These are phyloP conservation scores for Diarsia mendica DNA, from an alignment of 2,888 invertebrate species.

Conservation along the genomic window DNA sequence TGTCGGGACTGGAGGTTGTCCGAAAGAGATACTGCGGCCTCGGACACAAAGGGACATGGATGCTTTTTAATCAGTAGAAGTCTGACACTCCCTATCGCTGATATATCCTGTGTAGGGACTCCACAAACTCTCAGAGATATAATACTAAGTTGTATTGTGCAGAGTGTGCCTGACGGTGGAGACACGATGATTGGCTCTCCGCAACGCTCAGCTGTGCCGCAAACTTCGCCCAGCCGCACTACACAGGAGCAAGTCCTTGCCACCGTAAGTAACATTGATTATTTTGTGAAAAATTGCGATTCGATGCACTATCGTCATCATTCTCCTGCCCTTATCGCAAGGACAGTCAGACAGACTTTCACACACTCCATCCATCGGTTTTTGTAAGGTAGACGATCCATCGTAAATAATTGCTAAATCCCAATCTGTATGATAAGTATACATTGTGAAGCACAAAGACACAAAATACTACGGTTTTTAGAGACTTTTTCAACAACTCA, in stretches of 20 bases:
- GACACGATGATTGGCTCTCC: constrained; percentile 82
- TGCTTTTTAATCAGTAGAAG: too few relatives aligned
- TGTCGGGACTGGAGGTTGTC: too few relatives aligned
- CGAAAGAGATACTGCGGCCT: too few relatives aligned
- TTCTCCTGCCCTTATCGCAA: not conserved
- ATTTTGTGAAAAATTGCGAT: not conserved
- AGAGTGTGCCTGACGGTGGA: constrained; percentile 85
- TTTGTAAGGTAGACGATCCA: too few relatives aligned
- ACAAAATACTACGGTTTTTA: not conserved
- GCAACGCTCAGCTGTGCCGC: constrained; percentile 74
- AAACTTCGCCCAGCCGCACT: constrained; percentile 77
- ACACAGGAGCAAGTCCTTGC: constrained; percentile 72
- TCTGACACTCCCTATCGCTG: too few relatives aligned
- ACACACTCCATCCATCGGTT: not conserved
- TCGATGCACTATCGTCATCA: not conserved
- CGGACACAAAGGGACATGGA: too few relatives aligned
- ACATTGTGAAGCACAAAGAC: not conserved
- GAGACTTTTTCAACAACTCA: not conserved
- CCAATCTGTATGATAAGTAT: not conserved
- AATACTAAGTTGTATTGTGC: constrained; percentile 35
- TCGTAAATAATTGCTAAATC: too few relatives aligned
- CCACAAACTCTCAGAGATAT: not conserved
- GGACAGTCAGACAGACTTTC: not conserved
- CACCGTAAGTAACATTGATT: constrained; percentile 69
- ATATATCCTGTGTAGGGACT: too few relatives aligned